phyloP scores from a whole-genome alignment of 2,888 invertebrate species.

The Dione vanillae region DNA sequence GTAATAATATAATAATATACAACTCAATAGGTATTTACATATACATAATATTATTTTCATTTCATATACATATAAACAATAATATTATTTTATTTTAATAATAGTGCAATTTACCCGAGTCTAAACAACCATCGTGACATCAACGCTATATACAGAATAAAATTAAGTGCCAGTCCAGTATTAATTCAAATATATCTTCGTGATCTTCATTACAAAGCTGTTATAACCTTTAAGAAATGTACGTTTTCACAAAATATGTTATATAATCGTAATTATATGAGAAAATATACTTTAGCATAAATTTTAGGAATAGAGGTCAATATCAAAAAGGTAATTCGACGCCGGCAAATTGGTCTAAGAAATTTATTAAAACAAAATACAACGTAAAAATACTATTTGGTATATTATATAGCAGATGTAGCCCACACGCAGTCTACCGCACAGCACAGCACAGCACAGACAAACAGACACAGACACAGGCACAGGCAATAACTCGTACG shows the following conservation, averaged over 20 bases:
- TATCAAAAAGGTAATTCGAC: constrained; percentile 46
- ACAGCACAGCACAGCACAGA: constrained; percentile 61
- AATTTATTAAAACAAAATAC: constrained; percentile 78
- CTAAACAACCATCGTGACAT: constrained; percentile 48
- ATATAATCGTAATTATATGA: background rate
- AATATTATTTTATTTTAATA: constrained; percentile 68
- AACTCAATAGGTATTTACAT: constrained; percentile 82
- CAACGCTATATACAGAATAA: constrained; percentile 40
- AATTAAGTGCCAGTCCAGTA: background rate
- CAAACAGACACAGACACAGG: constrained; percentile 74
- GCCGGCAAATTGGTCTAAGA: constrained; percentile 65
- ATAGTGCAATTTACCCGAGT: constrained; percentile 61
- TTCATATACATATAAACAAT: constrained; percentile 80
- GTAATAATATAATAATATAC: constrained; percentile 75
- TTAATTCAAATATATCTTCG: background rate
- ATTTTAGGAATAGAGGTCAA: constrained; percentile 2
- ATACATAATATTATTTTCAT: constrained; percentile 79
- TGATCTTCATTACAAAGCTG: background rate
- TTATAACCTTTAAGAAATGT: background rate
- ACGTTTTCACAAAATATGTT: constrained; percentile 1
- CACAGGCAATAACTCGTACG: constrained; percentile 62
- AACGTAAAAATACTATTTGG: constrained; percentile 85
- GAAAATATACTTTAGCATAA: background rate
- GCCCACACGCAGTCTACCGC: constrained; percentile 81
- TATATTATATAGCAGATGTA: constrained; percentile 82